Base-by-base conservation (phyloP, 2,888 invertebrate genomes). In the Andrena camellia region DNA sequence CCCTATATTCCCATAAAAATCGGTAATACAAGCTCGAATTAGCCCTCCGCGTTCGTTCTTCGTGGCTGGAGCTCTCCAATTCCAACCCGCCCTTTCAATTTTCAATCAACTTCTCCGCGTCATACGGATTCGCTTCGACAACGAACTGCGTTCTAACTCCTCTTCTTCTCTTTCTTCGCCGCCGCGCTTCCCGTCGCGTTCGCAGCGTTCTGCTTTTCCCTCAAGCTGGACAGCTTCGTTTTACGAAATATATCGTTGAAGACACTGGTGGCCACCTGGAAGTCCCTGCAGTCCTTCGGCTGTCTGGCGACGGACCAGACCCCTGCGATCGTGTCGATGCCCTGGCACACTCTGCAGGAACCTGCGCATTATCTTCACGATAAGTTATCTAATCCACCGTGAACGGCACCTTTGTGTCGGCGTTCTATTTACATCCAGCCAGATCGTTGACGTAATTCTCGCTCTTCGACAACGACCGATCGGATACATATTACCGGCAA, bases 241-340 rank as follows among this genome's bases (percentile, higher is more conserved):
- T 89, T 86, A 20, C 90, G 89, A 70, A 92, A 92, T 62, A 92
- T 86, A 48, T 92, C 92, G 29, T 92, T 91, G 76, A 88, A 86
- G 33, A 90, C 86, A 62, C 78, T 89, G 7, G 88, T 91, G 3
- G 91, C 73, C n/a, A 91, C 87, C 75, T 88, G 90, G 73, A 92
- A 89, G 8, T 92, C 91, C 35, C 88, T 75, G 81, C 92, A 92
- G 29, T 88, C 89, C 13, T 86, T 86, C 0, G 92, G 90, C 33
- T 88, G 88, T 3, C 84, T 88, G 1, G 90, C 86, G 0, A 92
- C 71, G 7, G 90, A 88, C 92, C 92, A 92, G 7, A 91, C 86
- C 6, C 92, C 92, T 63, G 91, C 86, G 72, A 92, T 91, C 0
- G 92, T 91, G 69, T 92, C 92, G 66, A 90, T 78, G 35, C 92